These are phyloP conservation scores for Euborellia annulipes DNA, from an alignment of 1,140 invertebrate genomes.

Conservation along the genomic window DNA sequence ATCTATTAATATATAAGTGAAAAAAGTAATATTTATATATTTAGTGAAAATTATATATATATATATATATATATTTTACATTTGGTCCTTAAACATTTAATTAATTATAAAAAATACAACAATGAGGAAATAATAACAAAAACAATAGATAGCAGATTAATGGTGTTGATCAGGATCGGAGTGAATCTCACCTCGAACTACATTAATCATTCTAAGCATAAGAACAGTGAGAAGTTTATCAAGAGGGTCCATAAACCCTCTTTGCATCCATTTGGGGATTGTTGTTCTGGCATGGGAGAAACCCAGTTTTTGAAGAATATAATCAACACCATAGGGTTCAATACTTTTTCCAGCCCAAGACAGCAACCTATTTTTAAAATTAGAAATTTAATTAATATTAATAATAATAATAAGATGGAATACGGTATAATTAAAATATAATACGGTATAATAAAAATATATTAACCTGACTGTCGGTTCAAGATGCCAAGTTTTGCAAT, in stretches of 20 bases:
- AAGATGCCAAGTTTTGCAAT: constrained; percentile 93
- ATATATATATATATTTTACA: too few relatives aligned
- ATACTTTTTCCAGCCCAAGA: constrained; percentile 95
- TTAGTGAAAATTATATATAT: too few relatives aligned
- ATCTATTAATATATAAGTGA: too few relatives aligned
- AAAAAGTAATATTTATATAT: too few relatives aligned
- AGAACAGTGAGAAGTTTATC: constrained; percentile 55
- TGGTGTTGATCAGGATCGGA: too few relatives aligned
- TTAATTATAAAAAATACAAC: too few relatives aligned
- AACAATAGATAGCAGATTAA: too few relatives aligned
- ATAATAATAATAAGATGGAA: constrained; percentile 3
- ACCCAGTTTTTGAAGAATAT: constrained; percentile 89
- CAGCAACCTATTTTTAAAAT: constrained; percentile 44
- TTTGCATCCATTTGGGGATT: constrained; percentile 97
- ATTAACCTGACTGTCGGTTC: constrained; percentile 84
- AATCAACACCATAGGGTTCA: constrained; percentile 94
- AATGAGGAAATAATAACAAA: too few relatives aligned
- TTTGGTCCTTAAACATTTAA: too few relatives aligned
- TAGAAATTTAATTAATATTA: neutral
- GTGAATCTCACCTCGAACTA: constrained; percentile 13
- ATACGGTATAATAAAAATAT: neutral
- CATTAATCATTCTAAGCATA: constrained; percentile 25
- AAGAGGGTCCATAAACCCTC: constrained; percentile 90
- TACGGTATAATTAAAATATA: neutral
- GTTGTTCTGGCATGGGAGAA: constrained; percentile 93